Percentiles rank a stretch among this genome's conserved stretches.
Conservation (phyloP, 1,140 invertebrate species). For the Manduca sexta region DNA sequence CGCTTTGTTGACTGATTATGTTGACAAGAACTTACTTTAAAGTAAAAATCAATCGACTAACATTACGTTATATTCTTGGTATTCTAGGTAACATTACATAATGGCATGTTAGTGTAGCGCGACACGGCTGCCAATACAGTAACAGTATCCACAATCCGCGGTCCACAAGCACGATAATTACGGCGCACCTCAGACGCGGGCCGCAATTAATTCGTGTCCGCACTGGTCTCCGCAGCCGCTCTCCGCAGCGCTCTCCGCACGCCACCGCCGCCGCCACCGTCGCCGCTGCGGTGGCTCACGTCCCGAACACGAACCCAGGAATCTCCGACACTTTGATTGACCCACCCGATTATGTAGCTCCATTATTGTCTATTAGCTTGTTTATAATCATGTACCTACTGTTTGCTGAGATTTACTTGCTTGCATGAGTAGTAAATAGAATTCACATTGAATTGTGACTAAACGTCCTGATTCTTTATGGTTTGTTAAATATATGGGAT, state of each 20-base stretch:
- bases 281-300: conserved; percentile 3
- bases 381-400: background rate
- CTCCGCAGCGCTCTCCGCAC: background rate
- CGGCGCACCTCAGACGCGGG: conserved; percentile 52
- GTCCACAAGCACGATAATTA: conserved; percentile 45
- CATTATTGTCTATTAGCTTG: background rate
- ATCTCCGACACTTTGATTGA: background rate
- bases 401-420: too few relatives aligned
- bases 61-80: too few relatives aligned
- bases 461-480: too few relatives aligned
- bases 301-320: conserved; percentile 1
- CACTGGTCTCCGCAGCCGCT: background rate
- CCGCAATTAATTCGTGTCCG: conserved; percentile 50
- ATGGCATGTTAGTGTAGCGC: too few relatives aligned
- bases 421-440: too few relatives aligned
- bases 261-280: conserved; percentile 1
- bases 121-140: conserved; percentile 1
- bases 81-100: too few relatives aligned
- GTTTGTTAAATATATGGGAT: too few relatives aligned
- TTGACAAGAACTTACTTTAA: too few relatives aligned
- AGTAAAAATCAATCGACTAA: too few relatives aligned
- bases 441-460: too few relatives aligned
- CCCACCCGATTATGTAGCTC: background rate
- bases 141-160: conserved; percentile 8
- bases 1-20: too few relatives aligned